Evolutionary conservation across 2,888 invertebrate genomes (phyloP), one percentile per base, ranked within the genome.

Genomic region (Idaea straminata): DNA sequence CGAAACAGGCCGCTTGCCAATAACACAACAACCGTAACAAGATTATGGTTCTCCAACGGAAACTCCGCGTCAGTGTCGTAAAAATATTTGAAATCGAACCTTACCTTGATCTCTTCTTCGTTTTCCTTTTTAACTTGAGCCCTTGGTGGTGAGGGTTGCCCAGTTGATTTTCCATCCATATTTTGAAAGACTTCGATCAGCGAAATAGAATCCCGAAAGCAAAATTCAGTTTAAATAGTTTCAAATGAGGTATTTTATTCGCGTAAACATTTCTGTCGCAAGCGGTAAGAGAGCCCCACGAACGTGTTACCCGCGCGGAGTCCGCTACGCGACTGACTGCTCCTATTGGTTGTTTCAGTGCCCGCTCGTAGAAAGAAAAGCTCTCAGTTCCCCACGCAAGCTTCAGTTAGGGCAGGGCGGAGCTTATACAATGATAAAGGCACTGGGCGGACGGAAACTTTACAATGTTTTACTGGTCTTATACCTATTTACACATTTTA

Each of bases 51-150:
- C 80, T 80, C 82, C 79, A 83, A 83, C 87, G 89, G 89, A 89
- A 89, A 84, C 83, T 78, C 79, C 65, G 72, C 81, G 77, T 85
- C 84, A 84, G 81, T 82, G 78, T 81, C 81, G 75, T 74, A 67
- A 74, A 79, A 80, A 80, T 76, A 75, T 81, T 74, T 77, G 64
- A 73, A 77, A 77, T 73, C 65, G 72, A 77, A 73, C 70, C 80
- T 83, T 91, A 96, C 96, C 94, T 96, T 96, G 84, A 96, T 96
- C 91, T 96, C 96, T 91, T 96, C 96, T 88, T 95, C 95, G 77
- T 94, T 92, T 84, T 96, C 96, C 86, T 96, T 96, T 87, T 96
- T 96, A 74, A 95, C 92, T 79, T 86, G 88, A 61, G 87, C 79
- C 69, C 87, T 85, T 10, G 88, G 88, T 36, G 92, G 89, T 66